Evolutionary conservation across 2,888 invertebrate species (phyloP), one percentile per base, ranked within the genome.

Genomic region (Chloroclystis v-ata): DNA sequence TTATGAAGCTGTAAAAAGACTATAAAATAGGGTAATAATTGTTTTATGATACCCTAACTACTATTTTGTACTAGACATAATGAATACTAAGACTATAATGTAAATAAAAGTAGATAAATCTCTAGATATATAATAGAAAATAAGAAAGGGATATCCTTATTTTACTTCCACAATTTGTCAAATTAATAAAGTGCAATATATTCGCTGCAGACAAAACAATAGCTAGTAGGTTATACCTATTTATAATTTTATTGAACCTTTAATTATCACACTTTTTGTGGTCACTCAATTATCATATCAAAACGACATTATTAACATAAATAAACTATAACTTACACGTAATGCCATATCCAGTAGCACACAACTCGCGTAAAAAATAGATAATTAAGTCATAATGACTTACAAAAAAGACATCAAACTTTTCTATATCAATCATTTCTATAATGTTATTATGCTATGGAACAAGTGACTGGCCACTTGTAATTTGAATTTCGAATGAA

Each of bases 361-460:
- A 57, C 61, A 54, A 43, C 60, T 56, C 61, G 47, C 61, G 48
- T 68, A 65, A 65, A 78, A 70, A 77, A 82, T 81, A 77, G 76
- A 74, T 84, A 82, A 84, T 84, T 83, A 84, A 78, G 76, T 73
- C 67, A 75, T 84, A 84, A 83, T 84, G 82, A 82, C 72, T 71
- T 69, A 77, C 81, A 78, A 83, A 84, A 82, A 81, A 82, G 78
- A 81, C 82, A 79, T 81, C 80, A 80, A 58, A 60, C 43, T 50
- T 67, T 71, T 72, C 81, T 78, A 83, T 78, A 83, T 84, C 82
- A 83, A 83, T 83, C 83, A 84, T 81, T 75, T 74, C 60, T 73
- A 76, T 78, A 81, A 78, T 73, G 63, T 62, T 73, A 77, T 77
- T 77, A 75, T 68, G 43, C 46, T 61, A 65, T 54, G 42, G 57